Percentiles rank a stretch among this genome's conserved stretches.
These are phyloP conservation scores for Lutjanus erythropterus DNA, from an alignment of 2,113 vertebrate species.

Conservation along the genomic window DNA sequence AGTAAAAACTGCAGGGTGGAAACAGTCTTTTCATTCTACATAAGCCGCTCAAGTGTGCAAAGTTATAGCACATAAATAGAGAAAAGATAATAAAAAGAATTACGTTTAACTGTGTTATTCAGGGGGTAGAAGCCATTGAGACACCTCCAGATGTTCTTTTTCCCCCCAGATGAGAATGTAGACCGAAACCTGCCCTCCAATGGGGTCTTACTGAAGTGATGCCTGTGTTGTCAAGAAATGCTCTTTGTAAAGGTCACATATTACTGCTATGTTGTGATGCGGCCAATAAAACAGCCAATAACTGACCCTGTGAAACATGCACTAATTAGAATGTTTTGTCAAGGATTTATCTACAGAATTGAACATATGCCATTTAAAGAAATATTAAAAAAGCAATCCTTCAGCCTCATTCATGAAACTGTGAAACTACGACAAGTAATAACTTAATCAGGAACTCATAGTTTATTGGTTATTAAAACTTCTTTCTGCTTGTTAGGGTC, in stretches of 20 bases:
- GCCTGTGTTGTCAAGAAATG: constrained; percentile 51
- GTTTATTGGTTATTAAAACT: constrained; percentile 5
- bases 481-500: neutral
- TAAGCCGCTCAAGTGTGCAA: neutral
- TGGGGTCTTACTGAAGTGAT: constrained; percentile 25
- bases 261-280: constrained; percentile 71
- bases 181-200: constrained; percentile 26
- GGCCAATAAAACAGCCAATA: constrained; percentile 84
- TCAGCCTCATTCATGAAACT: constrained; percentile 2
- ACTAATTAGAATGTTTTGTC: constrained; percentile 60
- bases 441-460: neutral
- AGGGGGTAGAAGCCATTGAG: neutral
- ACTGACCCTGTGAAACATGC: constrained; percentile 84
- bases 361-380: constrained; percentile 18
- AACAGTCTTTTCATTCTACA: neutral
- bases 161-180: neutral
- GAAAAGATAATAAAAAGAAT: neutral
- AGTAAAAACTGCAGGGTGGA: neutral
- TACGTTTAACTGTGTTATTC: neutral
- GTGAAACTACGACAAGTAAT: neutral
- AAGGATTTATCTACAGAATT: constrained; percentile 36
- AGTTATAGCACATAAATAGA: neutral
- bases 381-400: constrained; percentile 11
- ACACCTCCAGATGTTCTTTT: constrained; percentile 10
- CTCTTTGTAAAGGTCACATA: constrained; percentile 87